Evolutionary conservation across 2,888 invertebrate genomes (phyloP).

Genomic region (Elgonia sp.): DNA sequence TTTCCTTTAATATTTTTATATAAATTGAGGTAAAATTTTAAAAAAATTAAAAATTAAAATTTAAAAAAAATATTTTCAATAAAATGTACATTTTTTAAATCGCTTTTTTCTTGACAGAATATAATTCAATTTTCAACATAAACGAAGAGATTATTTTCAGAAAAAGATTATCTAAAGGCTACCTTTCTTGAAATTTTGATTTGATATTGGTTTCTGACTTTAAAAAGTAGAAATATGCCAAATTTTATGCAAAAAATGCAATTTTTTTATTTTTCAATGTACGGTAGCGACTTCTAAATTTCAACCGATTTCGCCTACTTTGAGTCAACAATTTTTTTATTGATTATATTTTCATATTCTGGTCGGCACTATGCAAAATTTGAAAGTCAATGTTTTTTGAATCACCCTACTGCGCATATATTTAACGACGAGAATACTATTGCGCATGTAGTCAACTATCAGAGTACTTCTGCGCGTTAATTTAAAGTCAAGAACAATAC

Average conservation of each 20-base stretch:
- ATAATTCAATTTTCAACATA: background rate
- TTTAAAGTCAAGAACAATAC: too few species aligned
- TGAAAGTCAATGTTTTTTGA: background rate
- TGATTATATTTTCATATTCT: background rate
- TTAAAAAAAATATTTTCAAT: too few species aligned
- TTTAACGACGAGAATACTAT: too few species aligned
- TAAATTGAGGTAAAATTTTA: too few species aligned
- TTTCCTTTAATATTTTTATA: too few species aligned
- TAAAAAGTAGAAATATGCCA: background rate
- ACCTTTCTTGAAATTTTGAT: slow-evolving; percentile 1
- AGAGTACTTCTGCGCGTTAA: too few species aligned
- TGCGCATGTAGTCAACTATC: too few species aligned
- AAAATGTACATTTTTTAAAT: background rate
- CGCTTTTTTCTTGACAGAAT: background rate
- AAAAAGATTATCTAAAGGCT: background rate
- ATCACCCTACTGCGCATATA: too few species aligned
- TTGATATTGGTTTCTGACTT: background rate
- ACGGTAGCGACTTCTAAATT: background rate
- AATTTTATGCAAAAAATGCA: background rate
- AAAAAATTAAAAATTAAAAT: too few species aligned
- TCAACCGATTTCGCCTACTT: background rate
- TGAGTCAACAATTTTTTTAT: background rate
- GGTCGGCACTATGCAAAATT: background rate
- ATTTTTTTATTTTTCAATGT: background rate
- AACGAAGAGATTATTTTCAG: background rate